Conservation (phyloP, 2,113 vertebrate genomes). For the Embiotoca jacksoni region DNA sequence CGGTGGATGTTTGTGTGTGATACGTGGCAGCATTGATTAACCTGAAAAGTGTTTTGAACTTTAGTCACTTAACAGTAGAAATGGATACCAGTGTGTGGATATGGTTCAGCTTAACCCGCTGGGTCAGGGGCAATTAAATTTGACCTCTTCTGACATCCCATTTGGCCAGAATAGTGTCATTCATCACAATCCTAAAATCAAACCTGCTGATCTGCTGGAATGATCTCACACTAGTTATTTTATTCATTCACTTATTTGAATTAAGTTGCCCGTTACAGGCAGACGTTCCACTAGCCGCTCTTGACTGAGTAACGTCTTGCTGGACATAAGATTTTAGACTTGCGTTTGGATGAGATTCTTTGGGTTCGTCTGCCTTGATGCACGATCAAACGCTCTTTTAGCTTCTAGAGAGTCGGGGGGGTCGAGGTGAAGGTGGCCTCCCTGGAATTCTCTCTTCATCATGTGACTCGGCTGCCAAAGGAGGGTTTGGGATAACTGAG, state of each 20-base stretch:
- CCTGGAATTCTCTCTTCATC: constrained; percentile 60
- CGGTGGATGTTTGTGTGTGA: neutral
- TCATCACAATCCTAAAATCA: constrained; percentile 1
- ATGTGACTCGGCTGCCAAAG: constrained; percentile 43
- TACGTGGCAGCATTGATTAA: constrained; percentile 6
- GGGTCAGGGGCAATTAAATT: neutral
- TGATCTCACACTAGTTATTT: constrained; percentile 9
- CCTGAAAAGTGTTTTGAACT: neutral
- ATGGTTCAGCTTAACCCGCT: neutral
- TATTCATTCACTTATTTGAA: neutral
- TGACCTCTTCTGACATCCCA: constrained; percentile 15
- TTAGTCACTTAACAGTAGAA: neutral
- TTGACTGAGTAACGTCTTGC: neutral
- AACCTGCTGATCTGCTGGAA: constrained; percentile 10
- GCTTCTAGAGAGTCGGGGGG: neutral
- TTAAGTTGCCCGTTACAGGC: neutral
- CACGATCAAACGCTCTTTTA: constrained; percentile 34
- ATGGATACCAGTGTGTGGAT: neutral
- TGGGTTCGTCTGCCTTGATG: neutral
- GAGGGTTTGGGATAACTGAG: constrained; percentile 53
- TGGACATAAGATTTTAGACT: neutral
- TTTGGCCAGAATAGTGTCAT: constrained; percentile 2
- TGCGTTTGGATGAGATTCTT: constrained; percentile 6
- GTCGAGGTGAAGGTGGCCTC: constrained; percentile 45
- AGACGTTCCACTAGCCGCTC: neutral